Evolutionary conservation across 2,888 invertebrate species (phyloP), one percentile per base, ranked within the genome.

Genomic region (Torymus texanus): DNA sequence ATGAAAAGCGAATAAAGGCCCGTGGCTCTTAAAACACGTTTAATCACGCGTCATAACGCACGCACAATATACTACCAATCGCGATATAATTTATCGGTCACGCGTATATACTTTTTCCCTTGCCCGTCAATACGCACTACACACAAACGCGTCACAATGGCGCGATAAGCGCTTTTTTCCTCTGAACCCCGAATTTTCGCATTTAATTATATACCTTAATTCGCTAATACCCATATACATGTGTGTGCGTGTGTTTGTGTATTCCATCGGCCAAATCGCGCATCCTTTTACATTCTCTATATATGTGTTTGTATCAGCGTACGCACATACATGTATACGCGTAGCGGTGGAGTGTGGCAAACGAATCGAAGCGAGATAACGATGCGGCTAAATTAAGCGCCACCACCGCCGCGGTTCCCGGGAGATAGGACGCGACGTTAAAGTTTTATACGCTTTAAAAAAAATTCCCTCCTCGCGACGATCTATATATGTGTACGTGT

Each of bases 291-390:
- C 5, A 41, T 41, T 41, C 41, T 8, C 41, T 41, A 8, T 41
- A 41, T 8, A 41, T 41, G 1, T 5, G 8, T 41, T 8, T 41
- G 8, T 8, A 8, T 8, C 21, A 21, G 41, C 10, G 10, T 8
- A 8, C 8, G 8, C 41, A 41, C 4, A 29, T 4, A 29, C 8
- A 41, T 8, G 10, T 8, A 8, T 41, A 8, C 8, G 41, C 41
- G 41, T 41, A 41, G 41, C 41, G 41, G 5, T 41, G 8, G 41
- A 41, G 41, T 14, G 55, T 21, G 56, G 53, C 16, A 53, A 67
- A 66, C 74, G 71, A 70, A 80, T 55, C 65, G 59, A 75, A 59
- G 56, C 59, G 73, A 80, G 77, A 80, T 80, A 80, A 71, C 77
- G 62, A 66, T 59, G 58, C 16, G 50, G 74, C 61, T 74, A 77